phyloP scores from a whole-genome alignment of 2,113 vertebrate species.

The Gobio gobio region DNA sequence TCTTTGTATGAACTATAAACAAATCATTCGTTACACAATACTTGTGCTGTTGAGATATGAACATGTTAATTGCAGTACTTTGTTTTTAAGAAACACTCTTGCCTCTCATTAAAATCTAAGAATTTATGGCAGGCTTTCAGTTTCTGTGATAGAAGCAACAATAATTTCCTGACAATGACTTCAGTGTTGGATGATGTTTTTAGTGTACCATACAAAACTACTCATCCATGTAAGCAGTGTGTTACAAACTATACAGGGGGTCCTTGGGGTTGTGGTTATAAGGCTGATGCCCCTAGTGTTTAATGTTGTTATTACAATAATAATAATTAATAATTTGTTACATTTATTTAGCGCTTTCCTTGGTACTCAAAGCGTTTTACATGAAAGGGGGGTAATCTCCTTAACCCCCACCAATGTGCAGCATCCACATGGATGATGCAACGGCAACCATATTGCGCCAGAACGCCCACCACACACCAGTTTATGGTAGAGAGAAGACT shows the following conservation, averaged over 20 bases:
- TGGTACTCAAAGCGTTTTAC: too few relatives aligned
- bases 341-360: too few relatives aligned
- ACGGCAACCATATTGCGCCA: too few relatives aligned
- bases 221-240: not conserved
- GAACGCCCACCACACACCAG: too few relatives aligned
- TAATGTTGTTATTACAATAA: not conserved
- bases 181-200: not conserved
- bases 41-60: not conserved
- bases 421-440: too few relatives aligned
- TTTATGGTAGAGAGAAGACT: too few relatives aligned
- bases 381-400: too few relatives aligned
- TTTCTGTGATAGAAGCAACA: conserved; percentile 14
- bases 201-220: not conserved
- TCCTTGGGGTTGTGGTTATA: not conserved
- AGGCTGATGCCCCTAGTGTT: not conserved
- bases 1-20: conserved; percentile 33
- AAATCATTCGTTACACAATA: conserved; percentile 25
- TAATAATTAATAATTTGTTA: too few relatives aligned
- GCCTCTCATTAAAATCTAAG: conserved; percentile 41
- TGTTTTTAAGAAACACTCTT: not conserved
- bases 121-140: not conserved
- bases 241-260: not conserved
- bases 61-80: conserved; percentile 4
- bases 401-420: too few relatives aligned
- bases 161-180: not conserved